A percentile compares a stretch with the other conserved stretches of the same genome.
These are phyloP conservation scores for Holotrichia oblita DNA, from an alignment of 1,140 invertebrate species.

Conservation along the genomic window DNA sequence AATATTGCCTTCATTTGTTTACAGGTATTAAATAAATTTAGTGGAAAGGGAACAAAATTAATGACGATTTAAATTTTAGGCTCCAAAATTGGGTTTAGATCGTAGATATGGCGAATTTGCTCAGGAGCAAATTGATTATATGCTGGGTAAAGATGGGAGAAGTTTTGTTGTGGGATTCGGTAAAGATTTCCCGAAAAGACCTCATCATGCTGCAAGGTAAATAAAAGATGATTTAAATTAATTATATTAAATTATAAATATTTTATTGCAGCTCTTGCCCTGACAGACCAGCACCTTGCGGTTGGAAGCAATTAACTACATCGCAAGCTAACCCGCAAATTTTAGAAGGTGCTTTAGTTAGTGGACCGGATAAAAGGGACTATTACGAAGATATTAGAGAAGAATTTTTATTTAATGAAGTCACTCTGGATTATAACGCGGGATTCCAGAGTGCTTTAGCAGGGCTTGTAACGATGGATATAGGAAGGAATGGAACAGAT, in stretches of 20 bases:
- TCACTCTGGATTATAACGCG: slow-evolving; percentile 69
- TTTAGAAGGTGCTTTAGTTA: slow-evolving; percentile 67
- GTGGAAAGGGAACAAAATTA: not conserved
- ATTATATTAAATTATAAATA: not conserved
- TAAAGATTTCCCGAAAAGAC: slow-evolving; percentile 65
- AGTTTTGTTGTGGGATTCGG: slow-evolving; percentile 75
- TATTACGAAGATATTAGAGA: slow-evolving; percentile 64
- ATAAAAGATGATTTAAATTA: not conserved
- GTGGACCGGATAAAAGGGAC: slow-evolving; percentile 67
- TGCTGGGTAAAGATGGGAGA: slow-evolving; percentile 68
- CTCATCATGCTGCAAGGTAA: slow-evolving; percentile 66
- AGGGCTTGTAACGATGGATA: slow-evolving; percentile 57
- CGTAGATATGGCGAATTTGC: slow-evolving; percentile 67
- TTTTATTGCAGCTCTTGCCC: slow-evolving; percentile 64
- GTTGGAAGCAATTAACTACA: slow-evolving; percentile 63
- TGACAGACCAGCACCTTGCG: slow-evolving; percentile 63
- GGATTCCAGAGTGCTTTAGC: slow-evolving; percentile 67
- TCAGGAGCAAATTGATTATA: slow-evolving; percentile 70
- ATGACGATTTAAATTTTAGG: slow-evolving; percentile 52
- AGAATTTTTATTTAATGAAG: slow-evolving; percentile 68
- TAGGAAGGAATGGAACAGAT: slow-evolving; percentile 44
- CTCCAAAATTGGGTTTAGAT: slow-evolving; percentile 61
- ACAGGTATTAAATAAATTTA: slow-evolving; percentile 54
- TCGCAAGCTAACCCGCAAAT: slow-evolving; percentile 65
- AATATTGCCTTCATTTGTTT: slow-evolving; percentile 70